These are phyloP conservation scores for Bucco capensis DNA, from an alignment of 2,113 vertebrate genomes.

Conservation along the genomic window DNA sequence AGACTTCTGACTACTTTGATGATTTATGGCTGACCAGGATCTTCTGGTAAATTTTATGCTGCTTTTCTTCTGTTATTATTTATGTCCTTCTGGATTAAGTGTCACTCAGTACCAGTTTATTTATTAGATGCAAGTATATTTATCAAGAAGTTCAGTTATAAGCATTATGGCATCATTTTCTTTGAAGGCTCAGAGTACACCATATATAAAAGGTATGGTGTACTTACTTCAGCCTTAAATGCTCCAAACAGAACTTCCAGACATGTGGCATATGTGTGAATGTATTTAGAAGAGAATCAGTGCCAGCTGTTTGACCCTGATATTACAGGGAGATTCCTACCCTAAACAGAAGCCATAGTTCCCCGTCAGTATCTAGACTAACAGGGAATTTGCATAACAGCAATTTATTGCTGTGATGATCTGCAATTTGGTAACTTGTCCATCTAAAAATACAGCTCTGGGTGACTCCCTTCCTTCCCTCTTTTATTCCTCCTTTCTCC, in stretches of 20 bases:
- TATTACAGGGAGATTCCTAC: neutral
- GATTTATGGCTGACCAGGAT: neutral
- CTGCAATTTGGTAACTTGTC: neutral
- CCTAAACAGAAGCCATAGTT: neutral
- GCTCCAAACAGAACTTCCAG: neutral
- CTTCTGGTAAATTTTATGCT: neutral
- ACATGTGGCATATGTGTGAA: neutral
- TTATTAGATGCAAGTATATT: neutral
- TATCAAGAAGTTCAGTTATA: neutral
- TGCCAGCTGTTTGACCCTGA: neutral
- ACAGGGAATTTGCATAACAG: neutral
- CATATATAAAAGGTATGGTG: rapidly evolving
- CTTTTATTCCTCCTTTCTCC: neutral
- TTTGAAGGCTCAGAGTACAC: neutral
- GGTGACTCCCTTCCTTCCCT: neutral
- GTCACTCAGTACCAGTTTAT: neutral
- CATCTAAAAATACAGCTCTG: neutral
- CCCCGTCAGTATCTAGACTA: neutral
- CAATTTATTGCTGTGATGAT: neutral
- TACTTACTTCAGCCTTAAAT: neutral
- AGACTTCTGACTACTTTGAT: neutral
- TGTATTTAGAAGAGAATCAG: neutral
- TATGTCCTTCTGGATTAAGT: neutral
- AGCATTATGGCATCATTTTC: neutral
- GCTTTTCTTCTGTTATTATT: neutral